phyloP scores from a whole-genome alignment of 2,113 vertebrate genomes.

The Callaeas wilsoni region DNA sequence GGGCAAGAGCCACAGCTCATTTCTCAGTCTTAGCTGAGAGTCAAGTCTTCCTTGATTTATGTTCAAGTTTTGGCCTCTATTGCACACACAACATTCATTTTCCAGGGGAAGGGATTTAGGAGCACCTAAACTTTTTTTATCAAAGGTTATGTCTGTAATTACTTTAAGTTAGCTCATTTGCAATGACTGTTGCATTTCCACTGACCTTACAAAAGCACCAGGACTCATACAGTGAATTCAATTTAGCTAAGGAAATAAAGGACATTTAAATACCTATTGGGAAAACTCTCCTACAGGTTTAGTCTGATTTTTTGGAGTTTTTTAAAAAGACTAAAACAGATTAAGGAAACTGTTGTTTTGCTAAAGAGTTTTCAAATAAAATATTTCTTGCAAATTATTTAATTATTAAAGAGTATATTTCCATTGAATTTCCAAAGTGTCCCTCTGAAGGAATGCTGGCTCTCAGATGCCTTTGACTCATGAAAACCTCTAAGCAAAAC shows the following conservation, averaged over 20 bases:
- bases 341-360: neutral
- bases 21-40: neutral
- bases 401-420: neutral
- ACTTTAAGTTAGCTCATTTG: neutral
- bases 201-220: neutral
- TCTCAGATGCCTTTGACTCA: neutral
- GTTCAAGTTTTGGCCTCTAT: neutral
- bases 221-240: neutral
- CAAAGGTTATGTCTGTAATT: neutral
- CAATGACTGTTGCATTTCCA: neutral
- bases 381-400: neutral
- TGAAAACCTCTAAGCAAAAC: neutral
- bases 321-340: neutral
- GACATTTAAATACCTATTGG: neutral
- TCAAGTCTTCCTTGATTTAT: neutral
- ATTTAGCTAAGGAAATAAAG: neutral
- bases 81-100: neutral
- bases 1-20: neutral
- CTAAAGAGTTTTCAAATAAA: neutral
- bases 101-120: neutral
- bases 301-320: neutral
- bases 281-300: neutral
- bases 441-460: neutral
- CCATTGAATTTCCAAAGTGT: neutral
- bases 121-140: neutral